Evolutionary conservation across 30 jellyfish, hydroid and myxozoan species (phyloP).

Genomic region (Phacellophora camtschatica): DNA sequence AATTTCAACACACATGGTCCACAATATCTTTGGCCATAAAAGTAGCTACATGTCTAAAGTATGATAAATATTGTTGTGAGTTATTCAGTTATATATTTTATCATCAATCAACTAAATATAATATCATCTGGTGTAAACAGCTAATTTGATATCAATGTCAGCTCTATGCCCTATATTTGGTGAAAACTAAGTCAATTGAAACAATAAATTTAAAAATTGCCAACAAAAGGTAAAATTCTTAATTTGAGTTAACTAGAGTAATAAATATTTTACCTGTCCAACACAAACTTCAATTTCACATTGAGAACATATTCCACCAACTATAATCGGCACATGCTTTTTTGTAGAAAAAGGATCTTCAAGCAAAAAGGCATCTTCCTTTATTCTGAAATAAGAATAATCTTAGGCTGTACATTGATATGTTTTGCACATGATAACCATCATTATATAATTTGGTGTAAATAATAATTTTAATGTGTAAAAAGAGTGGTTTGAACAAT

Average conservation of each 20-base stretch:
- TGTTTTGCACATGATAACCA: background rate
- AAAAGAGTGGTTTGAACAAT: too few species aligned
- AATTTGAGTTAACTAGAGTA: background rate
- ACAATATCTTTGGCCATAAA: constrained; percentile 26
- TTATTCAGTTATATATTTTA: background rate
- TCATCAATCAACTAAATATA: background rate
- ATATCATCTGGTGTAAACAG: too few species aligned
- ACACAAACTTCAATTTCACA: constrained; percentile 40
- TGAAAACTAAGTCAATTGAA: too few species aligned
- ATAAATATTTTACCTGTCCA: constrained; percentile 14
- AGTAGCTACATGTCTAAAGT: constrained; percentile 30
- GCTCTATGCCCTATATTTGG: too few species aligned
- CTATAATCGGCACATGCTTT: constrained; percentile 17
- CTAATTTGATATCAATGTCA: too few species aligned
- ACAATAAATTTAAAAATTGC: too few species aligned
- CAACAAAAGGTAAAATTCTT: too few species aligned
- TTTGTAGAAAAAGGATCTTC: constrained; percentile 50
- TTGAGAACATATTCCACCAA: constrained; percentile 31
- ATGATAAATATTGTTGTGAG: background rate
- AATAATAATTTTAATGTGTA: background rate
- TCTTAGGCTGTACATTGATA: background rate
- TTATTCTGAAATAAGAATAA: background rate
- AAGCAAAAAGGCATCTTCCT: constrained; percentile 41
- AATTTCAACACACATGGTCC: constrained; percentile 4
- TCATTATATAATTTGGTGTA: too few species aligned